These are phyloP conservation scores for Phodopus roborovskii DNA, from an alignment of 2,113 vertebrate species.

Conservation along the genomic window DNA sequence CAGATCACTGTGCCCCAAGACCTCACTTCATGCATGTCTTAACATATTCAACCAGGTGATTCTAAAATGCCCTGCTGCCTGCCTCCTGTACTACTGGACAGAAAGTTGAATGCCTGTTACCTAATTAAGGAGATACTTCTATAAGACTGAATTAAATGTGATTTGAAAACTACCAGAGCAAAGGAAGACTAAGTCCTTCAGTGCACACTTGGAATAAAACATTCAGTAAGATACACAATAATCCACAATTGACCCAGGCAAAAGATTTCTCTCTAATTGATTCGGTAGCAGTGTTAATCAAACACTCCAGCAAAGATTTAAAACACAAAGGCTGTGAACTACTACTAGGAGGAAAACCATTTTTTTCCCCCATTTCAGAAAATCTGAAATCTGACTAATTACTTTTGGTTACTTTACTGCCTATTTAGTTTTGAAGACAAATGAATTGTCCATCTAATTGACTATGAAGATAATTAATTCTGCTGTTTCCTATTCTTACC, in stretches of 20 bases:
- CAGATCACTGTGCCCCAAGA: neutral
- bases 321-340: neutral
- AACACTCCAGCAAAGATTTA: neutral
- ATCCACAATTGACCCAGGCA: neutral
- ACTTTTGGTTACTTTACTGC: slow-evolving; percentile 18
- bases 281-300: neutral
- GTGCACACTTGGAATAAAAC: neutral
- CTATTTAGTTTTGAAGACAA: slow-evolving; percentile 23
- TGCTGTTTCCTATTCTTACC: slow-evolving; percentile 48
- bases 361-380: slow-evolving; percentile 12
- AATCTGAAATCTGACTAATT: neutral
- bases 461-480: neutral
- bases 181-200: slow-evolving; percentile 19
- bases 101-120: neutral
- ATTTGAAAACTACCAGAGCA: neutral
- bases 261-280: slow-evolving; percentile 19
- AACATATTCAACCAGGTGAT: neutral
- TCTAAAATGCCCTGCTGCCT: neutral
- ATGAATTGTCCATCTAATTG: slow-evolving; percentile 25
- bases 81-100: neutral
- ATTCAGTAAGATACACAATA: neutral
- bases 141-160: neutral
- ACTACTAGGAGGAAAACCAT: neutral
- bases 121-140: slow-evolving; percentile 1
- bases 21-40: neutral